Base-by-base conservation (phyloP, 2,888 invertebrate species). In the Drymonia ruficornis region DNA sequence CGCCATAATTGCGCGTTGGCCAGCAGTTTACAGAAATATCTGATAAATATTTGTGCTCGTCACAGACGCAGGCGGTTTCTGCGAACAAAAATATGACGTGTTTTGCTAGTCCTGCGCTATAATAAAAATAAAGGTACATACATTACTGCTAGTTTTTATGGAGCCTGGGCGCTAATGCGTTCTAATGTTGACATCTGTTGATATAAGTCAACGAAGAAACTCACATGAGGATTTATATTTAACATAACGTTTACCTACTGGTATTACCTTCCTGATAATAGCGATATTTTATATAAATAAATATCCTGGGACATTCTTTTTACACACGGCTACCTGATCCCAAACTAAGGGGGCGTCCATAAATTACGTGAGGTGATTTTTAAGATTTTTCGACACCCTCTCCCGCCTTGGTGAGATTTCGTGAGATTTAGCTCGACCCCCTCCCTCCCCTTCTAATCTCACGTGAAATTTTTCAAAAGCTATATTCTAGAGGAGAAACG, bases 31-130 rank as follows among this genome's bases (percentile, higher is more conserved):
- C 77, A 79, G 74, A 83, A 80, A 83, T 78, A 78, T 78, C 68
- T 60, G 70, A 82, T 85, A 83, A 85, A 87, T 83, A 83, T 86
- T 86, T 80, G 76, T 74, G 57, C 65, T 67, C 72, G 66, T 65
- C 62, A 70, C 70, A 67, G 65, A 69, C 61, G 68, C 62, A 49
- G 60, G 61, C 55, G 59, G 61, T 55, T 70, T 58, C 64, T 59
- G 58, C 61, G 67, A 68, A 72, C 63, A 66, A 70, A 67, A 70
- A 71, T 68, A 73, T 80, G 76, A 81, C 76, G 77, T 66, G 65
- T 64, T 60, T 65, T 59, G 58, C 52, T 59, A 50, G 53, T 56
- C 53, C 12, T 4, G 43, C 7, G 19, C 53, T 49, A 55, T 50
- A n/a, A n/a, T n/a, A n/a, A n/a, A n/a, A n/a, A 49, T 51, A 45